Evolutionary conservation across 2,113 vertebrate genomes (phyloP), one percentile per base, ranked within the genome.

Genomic region (Centrocercus urophasianus): DNA sequence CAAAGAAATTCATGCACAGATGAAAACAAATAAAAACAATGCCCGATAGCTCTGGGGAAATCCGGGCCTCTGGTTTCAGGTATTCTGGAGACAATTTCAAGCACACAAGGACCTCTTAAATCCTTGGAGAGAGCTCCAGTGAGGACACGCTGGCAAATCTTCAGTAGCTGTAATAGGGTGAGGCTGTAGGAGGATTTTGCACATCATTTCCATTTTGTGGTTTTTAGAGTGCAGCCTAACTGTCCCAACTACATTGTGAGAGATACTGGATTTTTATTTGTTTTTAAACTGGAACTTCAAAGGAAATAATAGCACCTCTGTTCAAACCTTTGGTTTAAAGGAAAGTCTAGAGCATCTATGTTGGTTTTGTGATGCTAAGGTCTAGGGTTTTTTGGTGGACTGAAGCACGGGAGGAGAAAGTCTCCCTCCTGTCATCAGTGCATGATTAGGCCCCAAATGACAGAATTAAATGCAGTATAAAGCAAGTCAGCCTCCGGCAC

Each of bases 21-120:
- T 85, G 77, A 94, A 96, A 96, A 93, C 90, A 95, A 94, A 95
- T 84, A 92, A 89, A 95, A 90, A 48, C 88, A 79, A 67, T 24
- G 27, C 63, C 81, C 89, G 73, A 77, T 42, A 50, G 84, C 81
- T 83, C 87, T 91, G 59, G 71, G 73, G 78, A 93, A 89, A 94
- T 70, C 42, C 45, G 65, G 45, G 70, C 81, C 59, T 82, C 50
- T 47, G 70, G 67, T 85, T 92, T 70, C 67, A 94, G 77, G 93
- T 83, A 94, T 87, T 79, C 87, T 74, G 56, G 93, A 91, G 95
- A 89, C 67, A 63, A 59, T 82, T 84, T 93, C 72, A 82, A 92
- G 72, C 52, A 54, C 67, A 84, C 24, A 61, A 0, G 48, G 74
- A 86, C 16, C 73, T 81, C n/a, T 61, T 86, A 93, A 81, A 96